These are phyloP conservation scores for Plebejus anna DNA, from an alignment of 2,888 invertebrate species.

Conservation along the genomic window DNA sequence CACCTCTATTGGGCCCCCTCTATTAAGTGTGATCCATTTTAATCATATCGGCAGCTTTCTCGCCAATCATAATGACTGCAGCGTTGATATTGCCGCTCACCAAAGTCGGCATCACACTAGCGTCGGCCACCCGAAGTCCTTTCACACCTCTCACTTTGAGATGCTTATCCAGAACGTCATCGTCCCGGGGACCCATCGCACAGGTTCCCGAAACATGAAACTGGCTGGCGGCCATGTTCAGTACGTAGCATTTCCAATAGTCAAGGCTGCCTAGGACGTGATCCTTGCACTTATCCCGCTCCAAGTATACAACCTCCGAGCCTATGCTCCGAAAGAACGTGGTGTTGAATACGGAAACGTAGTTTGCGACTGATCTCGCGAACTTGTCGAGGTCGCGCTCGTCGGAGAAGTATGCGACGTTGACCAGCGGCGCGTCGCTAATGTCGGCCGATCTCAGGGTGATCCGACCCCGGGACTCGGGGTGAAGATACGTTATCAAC, in stretches of 20 bases:
- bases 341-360: constrained; percentile 41
- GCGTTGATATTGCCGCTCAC: constrained; percentile 81
- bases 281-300: constrained; percentile 46
- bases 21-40: constrained; percentile 50
- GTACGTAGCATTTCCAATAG: constrained; percentile 56
- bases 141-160: constrained; percentile 73
- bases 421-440: constrained; percentile 45
- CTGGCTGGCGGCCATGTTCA: constrained; percentile 47
- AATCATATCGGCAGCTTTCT: constrained; percentile 81
- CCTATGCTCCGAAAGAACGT: constrained; percentile 40
- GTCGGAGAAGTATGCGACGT: constrained; percentile 47
- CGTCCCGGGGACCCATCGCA: constrained; percentile 51
- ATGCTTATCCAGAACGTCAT: constrained; percentile 51
- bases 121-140: constrained; percentile 81
- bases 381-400: constrained; percentile 43
- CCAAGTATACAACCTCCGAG: constrained; percentile 42
- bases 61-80: constrained; percentile 81
- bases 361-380: constrained; percentile 43
- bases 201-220: constrained; percentile 55
- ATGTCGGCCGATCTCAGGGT: constrained; percentile 47
- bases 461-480: constrained; percentile 52
- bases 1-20: background rate
- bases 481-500: constrained; percentile 46
- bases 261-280: constrained; percentile 46
- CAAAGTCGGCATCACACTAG: constrained; percentile 82